A percentile compares a stretch with the other conserved stretches of the same genome.
Conservation (phyloP, 2,888 invertebrate genomes). For the Sussaba pulchella region DNA sequence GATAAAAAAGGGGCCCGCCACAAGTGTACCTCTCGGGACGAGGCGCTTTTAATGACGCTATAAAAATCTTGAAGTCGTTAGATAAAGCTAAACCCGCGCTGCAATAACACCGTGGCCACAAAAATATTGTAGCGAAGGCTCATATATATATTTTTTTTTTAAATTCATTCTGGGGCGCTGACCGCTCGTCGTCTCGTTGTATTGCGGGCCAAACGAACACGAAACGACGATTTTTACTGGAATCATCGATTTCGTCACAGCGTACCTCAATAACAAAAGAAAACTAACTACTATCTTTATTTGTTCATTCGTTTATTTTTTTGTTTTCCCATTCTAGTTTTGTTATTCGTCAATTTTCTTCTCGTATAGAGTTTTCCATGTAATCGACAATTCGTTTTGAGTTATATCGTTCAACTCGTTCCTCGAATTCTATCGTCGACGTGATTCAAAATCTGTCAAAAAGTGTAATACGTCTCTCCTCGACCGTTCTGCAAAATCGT, state of each 20-base stretch:
- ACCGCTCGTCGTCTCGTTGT: slow-evolving; percentile 62
- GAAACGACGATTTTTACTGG: slow-evolving; percentile 68
- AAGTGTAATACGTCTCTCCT: slow-evolving; percentile 11
- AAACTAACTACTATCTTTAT: too few species aligned
- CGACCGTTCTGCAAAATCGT: background rate
- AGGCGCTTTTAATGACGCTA: slow-evolving; percentile 79
- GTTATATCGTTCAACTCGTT: slow-evolving; percentile 27
- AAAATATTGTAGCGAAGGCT: slow-evolving; percentile 11
- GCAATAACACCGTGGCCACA: slow-evolving; percentile 55
- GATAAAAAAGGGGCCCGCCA: slow-evolving; percentile 54
- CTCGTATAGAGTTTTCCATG: too few species aligned
- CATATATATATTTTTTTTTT: slow-evolving; percentile 47
- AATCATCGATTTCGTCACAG: slow-evolving; percentile 42
- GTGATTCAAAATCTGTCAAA: slow-evolving; percentile 31
- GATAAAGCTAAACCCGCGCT: slow-evolving; percentile 72
- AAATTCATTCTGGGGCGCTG: slow-evolving; percentile 74
- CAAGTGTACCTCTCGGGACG: slow-evolving; percentile 73
- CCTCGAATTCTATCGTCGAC: slow-evolving; percentile 6
- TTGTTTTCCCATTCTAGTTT: too few species aligned
- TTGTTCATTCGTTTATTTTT: too few species aligned
- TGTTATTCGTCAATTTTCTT: too few species aligned
- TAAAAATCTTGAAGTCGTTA: slow-evolving; percentile 80
- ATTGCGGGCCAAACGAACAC: background rate
- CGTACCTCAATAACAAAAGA: too few species aligned
- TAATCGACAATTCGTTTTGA: too few species aligned